Conservation (phyloP, 2,113 vertebrate genomes). For the Trematocara nigrifrons region DNA sequence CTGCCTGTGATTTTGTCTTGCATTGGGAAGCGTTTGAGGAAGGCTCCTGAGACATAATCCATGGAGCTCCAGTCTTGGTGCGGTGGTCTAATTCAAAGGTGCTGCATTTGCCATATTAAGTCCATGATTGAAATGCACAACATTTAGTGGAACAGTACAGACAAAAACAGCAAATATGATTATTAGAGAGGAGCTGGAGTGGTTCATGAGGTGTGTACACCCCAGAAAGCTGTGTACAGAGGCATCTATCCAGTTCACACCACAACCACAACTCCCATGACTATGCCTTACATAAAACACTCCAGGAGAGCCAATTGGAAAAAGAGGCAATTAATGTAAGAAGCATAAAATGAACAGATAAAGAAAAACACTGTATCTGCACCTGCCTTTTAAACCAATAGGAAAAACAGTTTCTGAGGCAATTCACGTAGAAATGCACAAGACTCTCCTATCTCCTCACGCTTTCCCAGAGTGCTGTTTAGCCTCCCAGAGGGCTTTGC, state of each 20-base stretch:
- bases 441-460: conserved; percentile 6
- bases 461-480: conserved; percentile 3
- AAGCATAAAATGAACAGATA: neutral
- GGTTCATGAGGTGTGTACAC: neutral
- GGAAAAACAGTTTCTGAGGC: neutral
- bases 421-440: neutral
- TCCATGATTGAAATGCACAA: neutral
- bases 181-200: neutral
- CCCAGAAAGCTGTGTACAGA: neutral
- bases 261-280: neutral
- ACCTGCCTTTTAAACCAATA: conserved; percentile 20
- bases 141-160: neutral
- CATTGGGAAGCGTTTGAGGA: neutral
- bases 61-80: neutral
- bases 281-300: conserved; percentile 13
- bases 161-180: neutral
- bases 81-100: neutral
- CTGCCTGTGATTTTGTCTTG: neutral
- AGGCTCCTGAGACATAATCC: neutral
- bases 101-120: neutral
- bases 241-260: neutral
- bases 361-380: conserved; percentile 3
- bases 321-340: conserved; percentile 25
- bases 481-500: neutral
- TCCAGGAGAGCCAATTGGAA: conserved; percentile 1